Base-by-base conservation (phyloP, 35 echinoderm and acorn worm species). In the Heliocidaris tuberculata region DNA sequence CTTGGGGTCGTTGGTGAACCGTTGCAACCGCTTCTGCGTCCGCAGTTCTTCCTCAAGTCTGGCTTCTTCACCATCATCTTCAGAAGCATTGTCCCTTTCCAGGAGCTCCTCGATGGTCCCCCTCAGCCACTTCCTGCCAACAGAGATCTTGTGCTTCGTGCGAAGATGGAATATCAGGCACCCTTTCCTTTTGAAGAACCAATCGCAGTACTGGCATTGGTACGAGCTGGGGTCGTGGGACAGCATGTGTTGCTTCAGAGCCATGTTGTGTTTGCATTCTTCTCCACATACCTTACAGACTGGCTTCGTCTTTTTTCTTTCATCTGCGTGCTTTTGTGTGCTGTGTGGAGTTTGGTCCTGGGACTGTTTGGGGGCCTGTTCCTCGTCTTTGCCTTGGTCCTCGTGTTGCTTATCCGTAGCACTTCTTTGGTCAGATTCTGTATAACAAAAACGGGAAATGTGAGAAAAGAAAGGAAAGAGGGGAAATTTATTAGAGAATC, bases 271-370 rank as follows among this genome's bases (percentile, higher is more conserved):
- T 11, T 32, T 48, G 32, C 87, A 89, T 89, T 89, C 87, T 5
- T 42, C 31, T 30, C 87, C 87, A 89, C 87, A 89, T 17, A 89
- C 29, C 24, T 89, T 31, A 89, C 87, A 89, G 87, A 89, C 32
- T 42, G 87, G 87, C 31, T 31, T 31, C 4, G 86, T 35, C 87
- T 89, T 89, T 35, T 47, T 32, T 31, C 27, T 78, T 78, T 78
- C 65, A 78, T 78, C 65, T 21, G 4, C 10, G 10, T 56, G 52
- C 52, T 56, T 15, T 13, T 13, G 15, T 13, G 2, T 78, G 19
- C 27, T 78, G 65, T n/a, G 6, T n/a, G 7, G 65, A 29, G 65
- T n/a, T 7, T 78, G 2, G 19, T n/a, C 21, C 21, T 78, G 15
- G 21, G 27, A 7, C 7, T 21, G 1, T 78, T 78, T 78, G 7